phyloP scores from a whole-genome alignment of 2,113 vertebrate genomes.

The Rana temporaria region DNA sequence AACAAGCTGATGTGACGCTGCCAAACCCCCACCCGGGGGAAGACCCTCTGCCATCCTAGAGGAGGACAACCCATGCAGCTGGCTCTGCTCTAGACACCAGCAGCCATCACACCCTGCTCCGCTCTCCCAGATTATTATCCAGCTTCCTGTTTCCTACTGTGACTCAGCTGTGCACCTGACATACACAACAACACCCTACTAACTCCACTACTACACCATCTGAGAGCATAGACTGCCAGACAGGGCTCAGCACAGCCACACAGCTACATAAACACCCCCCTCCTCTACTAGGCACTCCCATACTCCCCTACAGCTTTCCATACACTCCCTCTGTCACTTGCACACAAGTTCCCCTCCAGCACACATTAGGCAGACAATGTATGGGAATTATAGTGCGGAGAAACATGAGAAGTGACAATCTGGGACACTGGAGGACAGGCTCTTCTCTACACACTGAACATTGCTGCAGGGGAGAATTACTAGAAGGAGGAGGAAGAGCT shows the following conservation, averaged over 20 bases:
- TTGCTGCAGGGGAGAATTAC: too few relatives aligned
- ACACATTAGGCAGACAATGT: too few relatives aligned
- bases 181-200: not conserved
- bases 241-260: not conserved
- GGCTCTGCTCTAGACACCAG: not conserved
- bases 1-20: not conserved
- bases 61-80: not conserved
- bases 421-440: too few relatives aligned
- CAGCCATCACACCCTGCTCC: slow-evolving; percentile 3
- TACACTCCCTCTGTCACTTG: not conserved
- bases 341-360: too few relatives aligned
- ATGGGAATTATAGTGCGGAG: too few relatives aligned
- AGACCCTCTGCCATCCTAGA: not conserved
- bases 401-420: too few relatives aligned
- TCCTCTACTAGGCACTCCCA: not conserved
- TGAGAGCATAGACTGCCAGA: not conserved
- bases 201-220: not conserved
- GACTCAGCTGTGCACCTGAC: slow-evolving; percentile 25
- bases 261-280: slow-evolving; percentile 10
- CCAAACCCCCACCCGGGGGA: not conserved
- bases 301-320: not conserved
- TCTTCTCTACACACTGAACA: too few relatives aligned
- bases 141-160: slow-evolving; percentile 26
- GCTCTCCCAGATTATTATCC: not conserved
- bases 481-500: too few relatives aligned